These are phyloP conservation scores for Anthopleura xanthogrammica DNA, from an alignment of 92 coral and sea anemone species.

Conservation along the genomic window DNA sequence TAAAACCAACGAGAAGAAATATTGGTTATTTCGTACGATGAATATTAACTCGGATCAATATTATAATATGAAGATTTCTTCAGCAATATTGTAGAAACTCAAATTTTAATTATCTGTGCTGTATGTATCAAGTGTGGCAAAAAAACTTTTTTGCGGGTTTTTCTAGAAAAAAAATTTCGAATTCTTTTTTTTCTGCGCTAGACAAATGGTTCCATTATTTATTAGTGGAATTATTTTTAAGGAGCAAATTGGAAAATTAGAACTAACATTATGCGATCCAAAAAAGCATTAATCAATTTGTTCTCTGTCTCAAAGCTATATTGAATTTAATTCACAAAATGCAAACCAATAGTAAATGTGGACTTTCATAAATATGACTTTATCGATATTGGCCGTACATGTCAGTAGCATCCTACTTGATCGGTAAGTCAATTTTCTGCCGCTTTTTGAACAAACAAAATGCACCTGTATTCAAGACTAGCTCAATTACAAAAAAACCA, in stretches of 20 bases:
- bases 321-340: neutral
- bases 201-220: neutral
- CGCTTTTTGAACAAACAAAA: neutral
- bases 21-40: no score
- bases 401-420: neutral
- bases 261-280: neutral
- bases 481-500: slow-evolving; percentile 2
- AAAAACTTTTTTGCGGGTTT: no score
- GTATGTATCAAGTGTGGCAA: no score
- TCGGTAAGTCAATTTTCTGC: neutral
- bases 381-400: neutral
- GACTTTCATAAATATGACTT: neutral
- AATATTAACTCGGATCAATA: neutral
- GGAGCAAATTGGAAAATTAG: slow-evolving; percentile 1
- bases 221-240: neutral
- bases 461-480: neutral
- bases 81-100: no score
- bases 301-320: neutral
- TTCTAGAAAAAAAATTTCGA: neutral
- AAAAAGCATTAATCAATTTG: neutral
- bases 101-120: no score
- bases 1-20: no score
- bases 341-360: neutral
- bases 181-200: neutral
- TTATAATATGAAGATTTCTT: no score